These are phyloP conservation scores for Rostratula benghalensis DNA, from an alignment of 2,113 vertebrate genomes.

Conservation along the genomic window DNA sequence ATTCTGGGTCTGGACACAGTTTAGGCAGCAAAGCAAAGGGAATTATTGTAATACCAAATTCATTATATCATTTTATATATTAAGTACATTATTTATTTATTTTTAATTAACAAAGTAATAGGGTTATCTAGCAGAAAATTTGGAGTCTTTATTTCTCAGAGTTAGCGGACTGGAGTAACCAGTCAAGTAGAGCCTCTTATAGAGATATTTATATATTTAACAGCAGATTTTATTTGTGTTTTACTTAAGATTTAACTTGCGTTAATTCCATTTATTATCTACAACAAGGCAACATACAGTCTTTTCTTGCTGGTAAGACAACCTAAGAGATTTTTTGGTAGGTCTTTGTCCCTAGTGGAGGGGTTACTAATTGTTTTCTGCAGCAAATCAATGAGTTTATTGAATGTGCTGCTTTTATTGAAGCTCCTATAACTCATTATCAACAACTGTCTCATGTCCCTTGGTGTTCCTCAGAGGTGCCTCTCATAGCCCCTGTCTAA, in stretches of 20 bases:
- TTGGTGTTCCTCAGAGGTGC: background rate
- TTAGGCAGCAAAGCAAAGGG: background rate
- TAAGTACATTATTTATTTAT: background rate
- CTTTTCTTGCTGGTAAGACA: background rate
- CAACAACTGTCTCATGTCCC: background rate
- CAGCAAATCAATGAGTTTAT: background rate
- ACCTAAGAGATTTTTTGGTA: background rate
- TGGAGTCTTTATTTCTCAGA: background rate
- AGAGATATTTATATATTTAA: background rate
- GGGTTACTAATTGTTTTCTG: background rate
- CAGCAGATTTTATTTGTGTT: background rate
- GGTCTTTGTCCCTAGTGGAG: background rate
- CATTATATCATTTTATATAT: background rate
- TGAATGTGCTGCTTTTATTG: background rate
- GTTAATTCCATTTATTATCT: background rate
- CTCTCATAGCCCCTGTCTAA: background rate
- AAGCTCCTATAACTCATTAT: background rate
- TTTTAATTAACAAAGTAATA: background rate
- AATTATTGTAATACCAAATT: background rate
- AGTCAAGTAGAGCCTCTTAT: background rate
- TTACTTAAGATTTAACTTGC: background rate
- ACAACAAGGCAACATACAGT: background rate
- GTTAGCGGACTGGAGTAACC: background rate
- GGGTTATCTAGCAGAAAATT: background rate
- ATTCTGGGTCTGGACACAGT: background rate